These are phyloP conservation scores for Acrocyrtus sp. DNA, from an alignment of 2,888 invertebrate species.

Conservation along the genomic window DNA sequence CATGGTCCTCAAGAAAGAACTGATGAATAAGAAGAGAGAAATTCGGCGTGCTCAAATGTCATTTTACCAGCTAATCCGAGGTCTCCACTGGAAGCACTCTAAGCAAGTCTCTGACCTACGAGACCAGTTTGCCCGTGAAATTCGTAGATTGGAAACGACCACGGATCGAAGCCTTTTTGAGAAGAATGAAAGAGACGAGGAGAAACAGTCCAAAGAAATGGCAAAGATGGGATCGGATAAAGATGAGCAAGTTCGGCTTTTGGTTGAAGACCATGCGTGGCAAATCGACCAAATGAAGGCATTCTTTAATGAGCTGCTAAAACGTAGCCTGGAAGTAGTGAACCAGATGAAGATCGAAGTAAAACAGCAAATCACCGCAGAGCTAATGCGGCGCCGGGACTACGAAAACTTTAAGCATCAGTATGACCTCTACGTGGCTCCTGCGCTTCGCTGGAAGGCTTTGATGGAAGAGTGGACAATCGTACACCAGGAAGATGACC, in stretches of 20 bases:
- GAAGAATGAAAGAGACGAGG: slow-evolving; percentile 32
- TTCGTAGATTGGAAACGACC: slow-evolving; percentile 42
- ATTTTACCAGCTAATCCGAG: slow-evolving; percentile 52
- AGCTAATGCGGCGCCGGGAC: slow-evolving; percentile 35
- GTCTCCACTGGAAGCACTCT: slow-evolving; percentile 49
- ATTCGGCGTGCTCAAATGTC: slow-evolving; percentile 54
- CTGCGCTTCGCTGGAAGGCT: slow-evolving; percentile 35
- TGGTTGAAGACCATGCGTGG: slow-evolving; percentile 38
- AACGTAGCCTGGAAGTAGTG: slow-evolving; percentile 47
- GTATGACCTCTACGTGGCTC: slow-evolving; percentile 42
- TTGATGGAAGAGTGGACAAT: slow-evolving; percentile 45
- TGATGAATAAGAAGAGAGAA: slow-evolving; percentile 45
- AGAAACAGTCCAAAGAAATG: slow-evolving; percentile 31
- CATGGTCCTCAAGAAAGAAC: slow-evolving; percentile 45
- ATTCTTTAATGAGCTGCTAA: slow-evolving; percentile 50
- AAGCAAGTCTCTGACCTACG: slow-evolving; percentile 47
- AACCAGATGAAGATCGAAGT: slow-evolving; percentile 48
- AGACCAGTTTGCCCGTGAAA: slow-evolving; percentile 43
- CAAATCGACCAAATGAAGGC: slow-evolving; percentile 46
- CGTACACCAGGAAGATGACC: slow-evolving; percentile 39
- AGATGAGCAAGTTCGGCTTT: slow-evolving; percentile 37
- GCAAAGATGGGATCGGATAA: slow-evolving; percentile 24
- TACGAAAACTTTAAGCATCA: slow-evolving; percentile 47
- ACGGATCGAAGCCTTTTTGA: slow-evolving; percentile 45
- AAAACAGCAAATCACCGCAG: slow-evolving; percentile 42